Evolutionary conservation across 2,888 invertebrate species (phyloP), one percentile per base, ranked within the genome.

Genomic region (Enchytraeus crypticus): DNA sequence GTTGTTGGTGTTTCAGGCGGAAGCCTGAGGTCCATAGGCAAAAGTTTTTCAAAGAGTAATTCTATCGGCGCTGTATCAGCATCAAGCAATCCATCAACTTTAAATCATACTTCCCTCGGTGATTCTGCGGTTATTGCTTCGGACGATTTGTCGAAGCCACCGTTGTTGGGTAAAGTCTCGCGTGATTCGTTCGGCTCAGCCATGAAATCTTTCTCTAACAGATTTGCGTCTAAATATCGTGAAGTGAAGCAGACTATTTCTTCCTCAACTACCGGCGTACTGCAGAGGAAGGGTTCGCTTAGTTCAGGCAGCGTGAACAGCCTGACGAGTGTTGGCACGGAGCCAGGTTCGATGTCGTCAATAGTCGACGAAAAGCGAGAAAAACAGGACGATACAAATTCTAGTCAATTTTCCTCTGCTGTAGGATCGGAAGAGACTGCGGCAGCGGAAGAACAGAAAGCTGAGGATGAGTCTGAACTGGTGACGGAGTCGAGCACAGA

Each of bases 221-320:
- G 57, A 21, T 51, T 66, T 38, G 47, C 71, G 29, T 71, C 59
- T 49, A 74, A 74, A 62, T 66, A 76, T 21, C 72, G 69, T 59
- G 76, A 76, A 64, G 63, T 76, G 23, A 76, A 76, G 61, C 72
- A 73, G 64, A 72, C 74, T 21, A 75, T 77, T 66, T 64, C 69
- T 1, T 18, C 43, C 3, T 73, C 74, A 0, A 73, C 74, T 1
- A 69, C 70, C 43, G 72, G 71, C n/a, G n/a, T n/a, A n/a, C n/a
- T n/a, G n/a, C n/a, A n/a, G n/a, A n/a, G n/a, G 18, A 5, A 26
- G 18, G 59, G 56, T 18, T 29, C 47, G 2, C 46, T 51, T 2
- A 60, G 46, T 51, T 29, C 57, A 5, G 57, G 61, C 55, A 61
- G 61, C 55, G 30, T 47, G 21, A 45, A 54, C 34, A 54, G 49